A percentile compares a stretch with the other conserved stretches of the same genome.
Conservation (phyloP, 2,113 vertebrate genomes). For the Nycticryphes semicollaris region DNA sequence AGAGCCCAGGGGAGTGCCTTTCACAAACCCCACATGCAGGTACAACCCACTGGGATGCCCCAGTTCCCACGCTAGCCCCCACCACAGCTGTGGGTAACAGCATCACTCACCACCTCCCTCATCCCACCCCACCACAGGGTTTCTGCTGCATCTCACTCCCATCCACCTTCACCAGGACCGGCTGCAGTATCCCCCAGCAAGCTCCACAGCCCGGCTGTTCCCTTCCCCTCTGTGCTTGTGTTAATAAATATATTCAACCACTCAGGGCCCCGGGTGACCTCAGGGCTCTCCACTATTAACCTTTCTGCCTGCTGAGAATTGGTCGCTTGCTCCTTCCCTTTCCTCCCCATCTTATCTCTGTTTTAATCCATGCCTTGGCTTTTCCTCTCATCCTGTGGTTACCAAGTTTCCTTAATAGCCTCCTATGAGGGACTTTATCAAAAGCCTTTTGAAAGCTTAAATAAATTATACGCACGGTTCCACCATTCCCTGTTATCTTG, state of each 20-base stretch:
- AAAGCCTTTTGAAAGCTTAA: conserved; percentile 64
- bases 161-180: fast-evolving
- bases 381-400: conserved; percentile 47
- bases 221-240: background rate
- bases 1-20: background rate
- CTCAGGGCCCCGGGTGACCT: background rate
- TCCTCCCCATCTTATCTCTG: background rate
- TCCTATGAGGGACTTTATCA: conserved; percentile 53
- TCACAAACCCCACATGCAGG: background rate
- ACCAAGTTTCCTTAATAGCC: conserved; percentile 58
- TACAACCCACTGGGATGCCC: background rate
- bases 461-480: conserved; percentile 27
- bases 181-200: fast-evolving
- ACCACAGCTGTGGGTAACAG: background rate
- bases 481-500: background rate
- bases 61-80: fast-evolving
- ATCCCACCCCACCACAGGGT: fast-evolving
- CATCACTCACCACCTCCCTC: background rate
- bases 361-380: conserved; percentile 51
- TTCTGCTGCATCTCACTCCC: background rate
- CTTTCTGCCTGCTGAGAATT: conserved; percentile 24
- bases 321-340: background rate
- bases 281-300: conserved; percentile 43
- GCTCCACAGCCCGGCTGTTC: fast-evolving
- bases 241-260: background rate